Base-by-base conservation (phyloP, 2,888 invertebrate genomes). In the Unio pictorum region DNA sequence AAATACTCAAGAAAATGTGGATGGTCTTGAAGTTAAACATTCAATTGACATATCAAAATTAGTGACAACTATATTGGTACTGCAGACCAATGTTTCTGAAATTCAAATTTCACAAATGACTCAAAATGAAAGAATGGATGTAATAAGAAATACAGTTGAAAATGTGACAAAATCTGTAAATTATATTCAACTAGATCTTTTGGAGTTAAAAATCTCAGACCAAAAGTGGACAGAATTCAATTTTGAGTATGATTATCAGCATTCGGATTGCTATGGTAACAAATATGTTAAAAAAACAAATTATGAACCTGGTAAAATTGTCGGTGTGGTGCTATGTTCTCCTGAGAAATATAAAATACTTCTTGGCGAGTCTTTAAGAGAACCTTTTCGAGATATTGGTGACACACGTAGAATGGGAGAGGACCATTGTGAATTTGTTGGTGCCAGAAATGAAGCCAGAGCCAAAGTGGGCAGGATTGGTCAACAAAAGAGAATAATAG, bases 341-440 rank as follows among this genome's bases (percentile, higher is more conserved):
- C 58, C 73, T 7, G 70, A 61, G 7, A 76, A 78, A 57, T 87
- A 87, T 73, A 87, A 87, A 73, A 83, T 87, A 65, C 82, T 82
- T 66, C 74, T 87, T 17, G 80, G 82, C 63, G 75, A 84, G 55
- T 74, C 76, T 20, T 72, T 85, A 58, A 60, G 73, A 8, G 79
- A 76, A 23, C 81, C 73, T 20, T 87, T 86, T 76, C 68, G 81
- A 57, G 84, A 86, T 68, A 80, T 87, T 66, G 87, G 84, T 5
- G 87, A 87, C 71, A 75, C 68, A 1, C 64, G 61, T 3, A 81
- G 82, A 1, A 68, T 78, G 68, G 87, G 87, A 8, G 83, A 87
- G 61, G 87, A 87, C 70, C 87, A 87, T 67, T 87, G 87, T 77
- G 84, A 87, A 66, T 87, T 85, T 78, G 84, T 87, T 18, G 84